Conservation (phyloP, 2,888 invertebrate species). For the Heliconius sara region DNA sequence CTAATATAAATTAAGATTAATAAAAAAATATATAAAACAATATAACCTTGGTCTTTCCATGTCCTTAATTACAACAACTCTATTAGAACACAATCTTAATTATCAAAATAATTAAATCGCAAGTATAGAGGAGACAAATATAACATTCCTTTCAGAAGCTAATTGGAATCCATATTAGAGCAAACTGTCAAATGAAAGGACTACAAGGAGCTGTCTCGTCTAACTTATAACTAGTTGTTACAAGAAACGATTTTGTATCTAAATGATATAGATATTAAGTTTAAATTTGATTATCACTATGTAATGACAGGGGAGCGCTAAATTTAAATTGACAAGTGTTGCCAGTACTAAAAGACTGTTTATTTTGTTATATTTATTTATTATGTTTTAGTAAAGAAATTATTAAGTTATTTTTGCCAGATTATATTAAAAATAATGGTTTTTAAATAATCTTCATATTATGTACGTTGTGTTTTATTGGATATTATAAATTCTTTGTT, state of each 20-base stretch:
- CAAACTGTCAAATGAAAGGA: conserved; percentile 68
- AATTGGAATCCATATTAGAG: conserved; percentile 69
- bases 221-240: conserved; percentile 26
- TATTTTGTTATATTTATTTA: conserved; percentile 43
- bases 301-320: conserved; percentile 71
- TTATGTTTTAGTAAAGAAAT: neutral
- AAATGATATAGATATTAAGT: neutral
- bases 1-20: no score
- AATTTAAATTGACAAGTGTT: conserved; percentile 73
- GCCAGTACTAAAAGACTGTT: conserved; percentile 48
- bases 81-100: conserved; percentile 41
- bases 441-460: neutral
- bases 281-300: neutral
- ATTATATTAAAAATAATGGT: no score
- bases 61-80: neutral
- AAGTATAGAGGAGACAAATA: conserved; percentile 39
- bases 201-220: conserved; percentile 50
- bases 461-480: neutral
- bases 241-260: neutral
- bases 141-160: conserved; percentile 56
- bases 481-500: neutral
- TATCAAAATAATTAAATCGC: conserved; percentile 44
- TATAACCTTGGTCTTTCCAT: neutral
- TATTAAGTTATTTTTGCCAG: neutral
- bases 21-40: no score